Conservation (phyloP, 2,113 vertebrate species). For the Pundamilia nyererei region DNA sequence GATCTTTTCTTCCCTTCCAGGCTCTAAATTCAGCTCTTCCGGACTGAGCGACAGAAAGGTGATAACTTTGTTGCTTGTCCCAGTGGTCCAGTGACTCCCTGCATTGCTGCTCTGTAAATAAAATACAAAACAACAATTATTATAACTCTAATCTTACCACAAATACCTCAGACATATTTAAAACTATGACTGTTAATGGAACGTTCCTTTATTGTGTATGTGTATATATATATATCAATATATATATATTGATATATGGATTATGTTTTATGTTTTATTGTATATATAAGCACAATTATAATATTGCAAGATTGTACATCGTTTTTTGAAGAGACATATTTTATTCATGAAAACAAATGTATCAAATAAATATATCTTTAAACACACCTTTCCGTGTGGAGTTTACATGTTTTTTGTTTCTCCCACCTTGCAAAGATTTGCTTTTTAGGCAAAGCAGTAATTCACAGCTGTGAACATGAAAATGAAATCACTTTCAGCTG, state of each 20-base stretch:
- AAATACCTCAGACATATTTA: constrained; percentile 67
- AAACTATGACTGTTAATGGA: constrained; percentile 33
- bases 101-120: constrained; percentile 69
- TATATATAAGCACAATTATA: constrained; percentile 40
- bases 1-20: background rate
- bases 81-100: constrained; percentile 48
- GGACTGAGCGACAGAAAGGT: background rate
- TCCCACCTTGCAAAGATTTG: background rate
- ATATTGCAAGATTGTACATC: constrained; percentile 36
- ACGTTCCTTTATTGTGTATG: background rate
- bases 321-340: constrained; percentile 49
- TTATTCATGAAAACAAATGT: constrained; percentile 49
- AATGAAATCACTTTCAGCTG: background rate
- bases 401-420: background rate
- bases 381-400: background rate
- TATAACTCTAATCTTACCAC: constrained; percentile 33
- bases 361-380: constrained; percentile 6
- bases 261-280: constrained; percentile 12
- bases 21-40: background rate
- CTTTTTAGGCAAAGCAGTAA: background rate
- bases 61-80: constrained; percentile 22
- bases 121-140: background rate
- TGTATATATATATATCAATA: background rate
- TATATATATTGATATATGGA: background rate
- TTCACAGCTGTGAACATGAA: background rate